Conservation (phyloP, 1,140 invertebrate genomes). For the Nymphalis io region DNA sequence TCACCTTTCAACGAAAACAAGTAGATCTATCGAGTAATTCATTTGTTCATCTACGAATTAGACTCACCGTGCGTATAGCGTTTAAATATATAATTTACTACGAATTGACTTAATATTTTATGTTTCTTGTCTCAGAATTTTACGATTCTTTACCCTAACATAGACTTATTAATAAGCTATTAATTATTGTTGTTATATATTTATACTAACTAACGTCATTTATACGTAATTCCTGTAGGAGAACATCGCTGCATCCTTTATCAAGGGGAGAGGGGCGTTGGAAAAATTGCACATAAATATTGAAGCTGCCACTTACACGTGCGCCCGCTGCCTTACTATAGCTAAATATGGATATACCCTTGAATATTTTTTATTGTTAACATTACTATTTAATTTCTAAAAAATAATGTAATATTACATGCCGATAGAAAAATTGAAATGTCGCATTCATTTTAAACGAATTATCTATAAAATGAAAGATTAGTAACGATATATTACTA, state of each 20-base stretch:
- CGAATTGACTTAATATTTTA: no score
- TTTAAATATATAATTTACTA: no score
- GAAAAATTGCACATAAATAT: conserved; percentile 81
- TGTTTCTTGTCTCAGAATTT: not conserved
- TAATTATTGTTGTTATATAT: conserved; percentile 31
- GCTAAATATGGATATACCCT: conserved; percentile 51
- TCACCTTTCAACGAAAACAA: no score
- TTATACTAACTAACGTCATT: conserved; percentile 55
- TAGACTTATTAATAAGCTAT: not conserved
- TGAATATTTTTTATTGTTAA: not conserved
- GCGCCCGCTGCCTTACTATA: conserved; percentile 53
- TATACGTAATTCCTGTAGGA: conserved; percentile 61
- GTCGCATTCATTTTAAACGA: no score
- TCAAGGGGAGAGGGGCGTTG: conserved; percentile 51
- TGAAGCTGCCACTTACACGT: conserved; percentile 81
- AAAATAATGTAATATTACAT: no score
- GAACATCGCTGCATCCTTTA: conserved; percentile 73
- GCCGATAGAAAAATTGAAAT: no score
- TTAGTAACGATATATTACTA: no score
- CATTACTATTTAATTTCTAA: no score
- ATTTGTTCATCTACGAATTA: no score
- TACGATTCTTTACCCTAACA: not conserved
- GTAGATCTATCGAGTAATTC: no score
- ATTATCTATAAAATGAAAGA: no score
- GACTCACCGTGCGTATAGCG: no score